phyloP scores from a whole-genome alignment of 2,113 vertebrate species.

The Hydropotes inermis region DNA sequence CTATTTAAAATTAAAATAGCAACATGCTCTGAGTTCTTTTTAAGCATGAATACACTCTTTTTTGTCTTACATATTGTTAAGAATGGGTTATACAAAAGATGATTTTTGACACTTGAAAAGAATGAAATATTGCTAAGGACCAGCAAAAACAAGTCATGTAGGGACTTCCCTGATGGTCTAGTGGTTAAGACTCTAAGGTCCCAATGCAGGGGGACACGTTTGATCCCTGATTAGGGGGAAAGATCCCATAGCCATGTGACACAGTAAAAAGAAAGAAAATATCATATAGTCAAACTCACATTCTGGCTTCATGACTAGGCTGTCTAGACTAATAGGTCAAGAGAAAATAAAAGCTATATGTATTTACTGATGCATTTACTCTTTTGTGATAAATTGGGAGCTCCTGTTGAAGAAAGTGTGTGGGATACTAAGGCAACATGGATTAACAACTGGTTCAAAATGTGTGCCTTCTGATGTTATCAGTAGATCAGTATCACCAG shows the following conservation, averaged over 20 bases:
- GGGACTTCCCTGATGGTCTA: background rate
- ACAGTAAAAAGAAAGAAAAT: background rate
- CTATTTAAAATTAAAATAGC: constrained; percentile 69
- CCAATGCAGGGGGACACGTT: background rate
- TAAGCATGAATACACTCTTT: constrained; percentile 66
- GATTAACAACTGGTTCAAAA: background rate
- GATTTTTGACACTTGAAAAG: background rate
- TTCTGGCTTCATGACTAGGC: background rate
- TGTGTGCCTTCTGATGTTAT: background rate
- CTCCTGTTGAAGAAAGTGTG: background rate
- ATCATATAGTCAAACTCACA: background rate
- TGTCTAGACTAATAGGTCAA: background rate
- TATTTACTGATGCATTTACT: background rate
- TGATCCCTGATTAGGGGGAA: background rate
- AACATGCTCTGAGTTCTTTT: constrained; percentile 43
- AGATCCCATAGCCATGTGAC: background rate
- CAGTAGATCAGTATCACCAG: background rate
- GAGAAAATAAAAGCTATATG: background rate
- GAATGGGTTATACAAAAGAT: background rate
- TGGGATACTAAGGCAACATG: background rate
- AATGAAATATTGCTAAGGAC: background rate
- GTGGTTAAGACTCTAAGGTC: background rate
- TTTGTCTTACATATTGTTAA: background rate
- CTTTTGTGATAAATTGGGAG: background rate
- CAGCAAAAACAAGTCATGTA: background rate